These are phyloP conservation scores for Microtus richardsoni DNA, from an alignment of 2,113 vertebrate genomes.

Conservation along the genomic window DNA sequence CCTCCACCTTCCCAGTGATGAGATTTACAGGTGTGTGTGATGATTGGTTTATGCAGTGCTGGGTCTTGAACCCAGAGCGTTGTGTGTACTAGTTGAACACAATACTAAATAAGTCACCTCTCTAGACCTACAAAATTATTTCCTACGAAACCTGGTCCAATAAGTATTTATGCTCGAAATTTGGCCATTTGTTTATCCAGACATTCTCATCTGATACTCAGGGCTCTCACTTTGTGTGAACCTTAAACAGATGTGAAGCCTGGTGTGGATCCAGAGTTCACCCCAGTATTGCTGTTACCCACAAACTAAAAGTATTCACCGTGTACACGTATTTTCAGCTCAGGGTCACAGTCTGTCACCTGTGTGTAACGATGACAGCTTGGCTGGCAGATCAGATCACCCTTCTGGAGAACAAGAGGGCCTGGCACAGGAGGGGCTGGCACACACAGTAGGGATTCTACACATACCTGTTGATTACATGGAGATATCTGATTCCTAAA, in stretches of 20 bases:
- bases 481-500: constrained; percentile 1
- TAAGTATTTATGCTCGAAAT: neutral
- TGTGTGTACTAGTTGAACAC: neutral
- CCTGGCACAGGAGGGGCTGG: neutral
- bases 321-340: neutral
- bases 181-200: neutral
- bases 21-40: neutral
- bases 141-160: constrained; percentile 3
- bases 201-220: neutral
- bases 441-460: neutral
- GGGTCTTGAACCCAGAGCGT: neutral
- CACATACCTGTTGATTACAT: neutral
- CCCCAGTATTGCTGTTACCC: neutral
- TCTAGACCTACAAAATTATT: constrained; percentile 13
- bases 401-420: neutral
- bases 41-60: neutral
- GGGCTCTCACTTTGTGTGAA: neutral
- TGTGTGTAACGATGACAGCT: neutral
- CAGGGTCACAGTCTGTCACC: neutral
- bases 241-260: constrained; percentile 20
- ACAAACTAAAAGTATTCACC: constrained; percentile 7
- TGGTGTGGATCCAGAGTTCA: neutral
- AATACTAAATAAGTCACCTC: neutral
- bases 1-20: neutral
- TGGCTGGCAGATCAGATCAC: neutral